Conservation (phyloP, 35 echinoderm and acorn worm genomes). For the Holothuria glaberrima region DNA sequence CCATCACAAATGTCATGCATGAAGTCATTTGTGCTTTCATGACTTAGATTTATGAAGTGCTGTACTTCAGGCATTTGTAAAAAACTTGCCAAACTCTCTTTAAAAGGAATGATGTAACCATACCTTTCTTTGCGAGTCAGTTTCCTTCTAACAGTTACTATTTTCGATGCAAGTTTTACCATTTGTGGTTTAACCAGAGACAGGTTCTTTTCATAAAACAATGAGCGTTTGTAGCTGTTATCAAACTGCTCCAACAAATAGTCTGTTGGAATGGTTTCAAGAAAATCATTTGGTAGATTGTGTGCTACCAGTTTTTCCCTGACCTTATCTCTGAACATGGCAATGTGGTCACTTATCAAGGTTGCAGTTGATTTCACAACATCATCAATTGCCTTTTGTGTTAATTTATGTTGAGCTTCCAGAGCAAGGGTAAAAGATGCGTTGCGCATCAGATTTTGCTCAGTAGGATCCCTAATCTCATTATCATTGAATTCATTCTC, state of each 20-base stretch:
- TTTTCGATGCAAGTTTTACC: neutral
- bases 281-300: constrained; percentile 2
- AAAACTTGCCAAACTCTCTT: neutral
- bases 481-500: neutral
- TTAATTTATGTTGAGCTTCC: constrained; percentile 7
- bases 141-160: constrained; percentile 30
- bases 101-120: constrained; percentile 32
- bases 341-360: neutral
- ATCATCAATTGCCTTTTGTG: constrained; percentile 22
- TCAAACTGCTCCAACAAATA: constrained; percentile 17
- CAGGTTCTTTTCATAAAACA: constrained; percentile 3
- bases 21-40: constrained; percentile 22
- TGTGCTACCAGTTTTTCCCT: neutral
- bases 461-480: neutral
- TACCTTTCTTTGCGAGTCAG: neutral
- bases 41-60: neutral
- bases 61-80: constrained; percentile 37
- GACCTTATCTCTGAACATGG: neutral
- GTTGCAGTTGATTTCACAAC: neutral
- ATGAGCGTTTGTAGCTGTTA: constrained; percentile 25
- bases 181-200: constrained; percentile 33
- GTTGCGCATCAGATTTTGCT: constrained; percentile 4
- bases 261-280: constrained; percentile 2
- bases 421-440: constrained; percentile 26
- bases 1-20: constrained; percentile 57